Base-by-base conservation (phyloP, 2,113 vertebrate genomes). In the Scytalopus superciliaris region DNA sequence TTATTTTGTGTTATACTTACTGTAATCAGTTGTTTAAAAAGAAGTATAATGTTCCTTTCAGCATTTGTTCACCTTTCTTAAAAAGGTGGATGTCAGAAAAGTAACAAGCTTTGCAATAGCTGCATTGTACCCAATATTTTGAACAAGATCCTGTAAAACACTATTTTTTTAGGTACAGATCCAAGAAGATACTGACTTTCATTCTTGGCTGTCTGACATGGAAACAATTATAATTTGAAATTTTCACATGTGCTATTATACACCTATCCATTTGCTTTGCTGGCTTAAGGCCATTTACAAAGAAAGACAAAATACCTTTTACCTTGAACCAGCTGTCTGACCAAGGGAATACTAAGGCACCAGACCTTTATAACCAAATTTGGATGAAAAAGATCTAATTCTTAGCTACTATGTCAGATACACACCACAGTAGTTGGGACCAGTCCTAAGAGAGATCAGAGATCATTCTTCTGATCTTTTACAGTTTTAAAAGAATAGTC, bases 241-340 rank as follows among this genome's bases (percentile, higher is more conserved):
- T 57, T 72, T 45, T 79, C 12, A 3, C 8, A 21, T 68, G 62
- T 93, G 6, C 18, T 27, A 12, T 84, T 63, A 52, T 4, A 69
- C 6, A 45, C 0, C 0, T 7, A 39, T 6, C 3, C 6, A 18
- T 52, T 62, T 75, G 27, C 23, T 70, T 63, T 89, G 7, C 35
- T 74, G 17, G 19, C 45, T 72, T 63, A 67, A 11, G 44, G 15
- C 4, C 25, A 23, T 40, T 64, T 75, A 40, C 30, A 37, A 3
- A 25, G 45, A 74, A 89, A 81, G 23, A 35, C 28, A 80, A 90
- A 68, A 12, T 40, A 66, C 5, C 9, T 28, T 56, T 91, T 49
- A 44, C 9, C 10, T 57, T 28, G 45, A 83, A 91, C 5, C 9
- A 84, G 42, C 14, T 84, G 13, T 21, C 27, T 47, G 72, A 59